Base-by-base conservation (phyloP, 1,140 invertebrate species). In the Eriosoma lanigerum region DNA sequence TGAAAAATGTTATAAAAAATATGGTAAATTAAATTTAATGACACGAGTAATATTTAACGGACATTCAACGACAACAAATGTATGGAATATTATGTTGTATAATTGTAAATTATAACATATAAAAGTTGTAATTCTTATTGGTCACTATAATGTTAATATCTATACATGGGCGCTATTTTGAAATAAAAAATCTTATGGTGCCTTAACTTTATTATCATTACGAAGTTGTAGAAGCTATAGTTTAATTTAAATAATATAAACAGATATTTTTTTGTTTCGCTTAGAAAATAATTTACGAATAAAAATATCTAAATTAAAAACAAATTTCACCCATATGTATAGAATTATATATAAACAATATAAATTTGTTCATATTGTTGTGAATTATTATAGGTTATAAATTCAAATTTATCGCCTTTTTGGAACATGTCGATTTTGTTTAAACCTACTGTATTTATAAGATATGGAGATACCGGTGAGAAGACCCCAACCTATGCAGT, bases 1-100 rank as follows among this genome's bases (percentile, higher is more conserved):
- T 19, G 75, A 78, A 62, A 46, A 44, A 26, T 78, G 38, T 60
- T 78, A 62, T 9, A 78, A 46, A 48, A 32, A 46, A 15, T 62
- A 62, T 12, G 44, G 75, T 3, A 21, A 29, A 5, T 26, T 62
- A 26, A 78, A 60, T 62, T 46, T 78, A 26, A 78, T 46, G 56
- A 13, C 50, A 46, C 29, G 75, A 62, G 24, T 60, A 19, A 78
- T 58, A 44, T 46, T 78, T 26, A 17, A 46, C 29, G 75, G 32
- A 5, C 54, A 62, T 78, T 78, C 75, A 26, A 48, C 46, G 38
- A 44, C 12, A 26, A 78, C 75, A 9, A 19, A 78, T 19, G 75
- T 81, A 29, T 50, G 21, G 17, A 1, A 66, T n/a, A 38, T 12
- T 44, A 3, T 66, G 4, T 66, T 21, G 12, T 6, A 21, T 21